These are phyloP conservation scores for Eutrigla gurnardus DNA, from an alignment of 2,797 vertebrate genomes.

Conservation along the genomic window DNA sequence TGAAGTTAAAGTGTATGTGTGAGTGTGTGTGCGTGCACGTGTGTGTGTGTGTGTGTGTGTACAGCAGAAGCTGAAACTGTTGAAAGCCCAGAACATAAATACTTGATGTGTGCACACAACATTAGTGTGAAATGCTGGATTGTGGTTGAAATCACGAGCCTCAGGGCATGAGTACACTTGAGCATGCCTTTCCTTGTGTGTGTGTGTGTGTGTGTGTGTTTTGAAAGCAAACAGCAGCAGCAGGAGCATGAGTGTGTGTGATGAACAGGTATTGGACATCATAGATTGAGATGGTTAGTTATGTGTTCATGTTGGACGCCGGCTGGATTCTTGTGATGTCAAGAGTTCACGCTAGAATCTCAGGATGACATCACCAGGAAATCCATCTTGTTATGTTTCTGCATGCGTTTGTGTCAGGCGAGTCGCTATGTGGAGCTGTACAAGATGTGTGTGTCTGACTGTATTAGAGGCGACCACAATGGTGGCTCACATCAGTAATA, in stretches of 20 bases:
- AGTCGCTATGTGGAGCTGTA: too few species aligned
- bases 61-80: not conserved
- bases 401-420: not conserved
- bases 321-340: not conserved
- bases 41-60: not conserved
- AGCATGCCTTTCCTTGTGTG: accelerated
- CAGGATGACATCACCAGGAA: not conserved
- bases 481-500: too few species aligned
- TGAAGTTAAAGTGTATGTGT: constrained; percentile 17
- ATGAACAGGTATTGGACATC: not conserved
- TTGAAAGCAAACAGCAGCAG: not conserved
- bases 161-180: not conserved
- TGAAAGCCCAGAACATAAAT: constrained; percentile 24
- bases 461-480: too few species aligned
- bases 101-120: constrained; percentile 9
- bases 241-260: not conserved
- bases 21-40: not conserved
- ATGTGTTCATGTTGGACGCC: not conserved
- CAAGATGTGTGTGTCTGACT: too few species aligned
- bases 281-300: not conserved
- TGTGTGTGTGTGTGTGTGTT: constrained; percentile 1
- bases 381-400: not conserved
- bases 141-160: constrained; percentile 6
- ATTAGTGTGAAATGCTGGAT: constrained; percentile 2
- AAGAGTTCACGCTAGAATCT: not conserved